Base-by-base conservation (phyloP, 2,888 invertebrate species). In the Odontocolon sp. region DNA sequence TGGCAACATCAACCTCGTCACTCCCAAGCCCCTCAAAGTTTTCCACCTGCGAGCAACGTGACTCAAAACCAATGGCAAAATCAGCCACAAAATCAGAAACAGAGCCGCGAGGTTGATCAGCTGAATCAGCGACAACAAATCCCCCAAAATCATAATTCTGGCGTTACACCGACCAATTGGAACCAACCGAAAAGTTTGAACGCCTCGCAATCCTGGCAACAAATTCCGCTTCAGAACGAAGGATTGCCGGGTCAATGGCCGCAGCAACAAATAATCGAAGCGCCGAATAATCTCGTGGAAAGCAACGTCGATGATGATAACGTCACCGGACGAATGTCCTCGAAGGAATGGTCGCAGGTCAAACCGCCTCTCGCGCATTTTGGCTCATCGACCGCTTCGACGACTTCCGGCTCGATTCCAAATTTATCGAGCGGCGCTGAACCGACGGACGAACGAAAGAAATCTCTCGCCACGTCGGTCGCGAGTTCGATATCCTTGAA, bases 401-500 rank as follows among this genome's bases (percentile, higher is more conserved):
- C 86, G 9, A 75, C 81, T 6, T 77, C 83, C n/a, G 85, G 86
- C 40, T 80, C 85, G 21, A 74, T 79, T 28, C 77, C 82, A 14
- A 86, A 82, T 67, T 78, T 82, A 66, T 80, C 82, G 0, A 80
- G 79, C 38, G 72, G 64, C 33, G 72, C 80, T 0, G 85, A 85
- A 52, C 79, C 77, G 1, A 36, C 75, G 0, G 86, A 86, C n/a
- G 87, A 86, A 14, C 80, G 83, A 2, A 87, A 86, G 31, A 83
- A 81, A 40, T 81, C 84, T 2, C 64, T 81, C 0, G 67, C 83
- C 3, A 81, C 84, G 1, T 82, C 85, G 9, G 67, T 78, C 1
- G 75, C 83, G 6, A 86, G 82, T 74, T 80, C 83, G 4, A 59
- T 80, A 6, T 82, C 79, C 0, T 71, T 85, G 4, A 86, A 82